Evolutionary conservation across 2,888 invertebrate species (phyloP), one percentile per base, ranked within the genome.

Genomic region (Salpingus planirostris): DNA sequence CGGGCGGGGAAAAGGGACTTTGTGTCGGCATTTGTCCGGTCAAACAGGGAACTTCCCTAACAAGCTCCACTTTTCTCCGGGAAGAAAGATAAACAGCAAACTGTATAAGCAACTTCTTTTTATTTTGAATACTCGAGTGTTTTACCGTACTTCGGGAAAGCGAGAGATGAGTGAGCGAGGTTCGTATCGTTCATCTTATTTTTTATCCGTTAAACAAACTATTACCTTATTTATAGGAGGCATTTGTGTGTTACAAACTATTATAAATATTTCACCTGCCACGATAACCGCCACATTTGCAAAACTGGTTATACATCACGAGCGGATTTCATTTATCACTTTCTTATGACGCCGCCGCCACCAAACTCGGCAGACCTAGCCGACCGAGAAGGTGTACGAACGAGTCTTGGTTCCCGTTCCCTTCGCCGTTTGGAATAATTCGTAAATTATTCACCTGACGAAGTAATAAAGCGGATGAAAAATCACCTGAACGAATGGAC

Each of bases 11-110:
- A 18, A 33, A 38, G 34, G 31, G 36, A 38, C 36, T 42, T 38
- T 46, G 42, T 36, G 37, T 42, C 21, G 40, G 34, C 31, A 36
- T 37, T 40, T 40, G 42, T 42, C 40, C 39, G 46, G 41, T 40
- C 46, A 42, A 44, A 48, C 46, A 44, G 43, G 36, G 33, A 29
- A 36, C 34, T 27, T 35, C 29, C 26, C 33, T 36, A 41, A 39
- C 27, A 27, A 34, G 38, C 24, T 31, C 35, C 28, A 35, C 28
- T 25, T 31, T 38, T 23, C 31, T 18, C 18, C 8, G 10, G 15
- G 25, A 29, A 29, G 30, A 21, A 37, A 37, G 25, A 32, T 32
- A 32, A 32, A 35, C 29, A 29, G 21, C 23, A 23, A 33, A 15
- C 26, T 23, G 21, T n/a, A n/a, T n/a, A n/a, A n/a, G n/a, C n/a